Base-by-base conservation (phyloP, 2,888 invertebrate species). In the Rosalia funebris region DNA sequence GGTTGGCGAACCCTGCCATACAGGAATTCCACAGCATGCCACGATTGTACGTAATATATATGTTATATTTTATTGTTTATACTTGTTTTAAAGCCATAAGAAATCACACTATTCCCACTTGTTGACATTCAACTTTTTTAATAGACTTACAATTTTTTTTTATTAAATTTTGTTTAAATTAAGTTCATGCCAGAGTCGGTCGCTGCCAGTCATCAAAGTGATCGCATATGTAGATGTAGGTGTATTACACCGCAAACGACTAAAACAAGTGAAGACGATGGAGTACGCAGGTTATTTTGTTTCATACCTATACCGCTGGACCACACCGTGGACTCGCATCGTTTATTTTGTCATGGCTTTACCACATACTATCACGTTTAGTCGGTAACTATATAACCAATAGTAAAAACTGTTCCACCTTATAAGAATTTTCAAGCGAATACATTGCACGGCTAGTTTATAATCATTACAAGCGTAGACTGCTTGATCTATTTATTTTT, bases 291-390 rank as follows among this genome's bases (percentile, higher is more conserved):
- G 50, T 50, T 37, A 50, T 37, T 39, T 15, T 50, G 55, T n/a
- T 62, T 48, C 55, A 39, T 62, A 48, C 48, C 59, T 50, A 48
- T 58, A 58, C 56, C 59, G 48, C 63, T 64, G 65, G 62, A 62
- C 65, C 61, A 63, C 65, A 65, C 62, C 61, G 66, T 57, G 60
- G 60, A 60, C 60, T 55, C 59, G 56, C 62, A 67, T 71, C 71
- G 70, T 71, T 72, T 72, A 71, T 71, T 72, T 71, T 71, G 68
- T 66, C 62, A 65, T 65, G 68, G 64, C 60, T 67, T 66, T 64
- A 68, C 70, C 65, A 70, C 72, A 72, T 72, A 72, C 64, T 68
- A 59, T 72, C 72, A 72, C 72, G 72, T 71, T 69, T 70, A 64
- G 70, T 69, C 72, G 71, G 71, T 71, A 71, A 68, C 66, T 68